A percentile compares a stretch with the other conserved stretches of the same genome.
phyloP scores from a whole-genome alignment of 2,888 invertebrate genomes.

The Orchesella flavescens region DNA sequence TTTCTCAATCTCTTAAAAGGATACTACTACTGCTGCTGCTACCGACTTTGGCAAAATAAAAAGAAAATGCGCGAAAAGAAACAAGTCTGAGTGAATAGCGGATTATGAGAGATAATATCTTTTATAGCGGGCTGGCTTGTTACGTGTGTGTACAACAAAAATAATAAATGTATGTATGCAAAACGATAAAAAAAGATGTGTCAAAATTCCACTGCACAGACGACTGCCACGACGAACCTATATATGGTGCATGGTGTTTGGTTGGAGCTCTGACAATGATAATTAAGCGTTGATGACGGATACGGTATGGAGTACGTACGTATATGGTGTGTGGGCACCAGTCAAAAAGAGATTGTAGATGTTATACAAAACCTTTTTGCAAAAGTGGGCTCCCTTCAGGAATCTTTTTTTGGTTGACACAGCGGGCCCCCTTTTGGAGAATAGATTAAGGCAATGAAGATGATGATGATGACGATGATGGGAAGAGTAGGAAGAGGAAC shows the following conservation, averaged over 20 bases:
- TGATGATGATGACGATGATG: too few species aligned
- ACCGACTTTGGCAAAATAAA: constrained; percentile 25
- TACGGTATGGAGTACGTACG: background rate
- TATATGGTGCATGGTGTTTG: too few species aligned
- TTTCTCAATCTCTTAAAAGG: constrained; percentile 11
- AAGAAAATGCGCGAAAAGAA: constrained; percentile 28
- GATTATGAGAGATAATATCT: background rate
- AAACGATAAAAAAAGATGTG: too few species aligned
- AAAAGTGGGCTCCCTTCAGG: background rate
- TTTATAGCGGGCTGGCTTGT: too few species aligned
- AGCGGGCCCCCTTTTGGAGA: background rate
- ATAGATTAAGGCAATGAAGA: background rate
- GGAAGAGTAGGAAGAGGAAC: background rate
- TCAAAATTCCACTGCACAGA: too few species aligned
- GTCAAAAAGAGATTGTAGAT: background rate
- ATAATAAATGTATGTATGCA: too few species aligned
- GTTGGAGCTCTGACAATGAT: background rate
- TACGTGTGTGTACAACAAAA: too few species aligned
- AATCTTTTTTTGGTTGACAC: constrained; percentile 21
- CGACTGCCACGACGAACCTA: too few species aligned
- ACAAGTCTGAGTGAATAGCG: constrained; percentile 11
- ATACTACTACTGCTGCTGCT: background rate
- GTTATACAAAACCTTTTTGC: background rate
- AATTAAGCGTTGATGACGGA: background rate
- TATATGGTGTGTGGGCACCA: background rate